Base-by-base conservation (phyloP, 1,140 invertebrate genomes). In the Probaryconus sp. region DNA sequence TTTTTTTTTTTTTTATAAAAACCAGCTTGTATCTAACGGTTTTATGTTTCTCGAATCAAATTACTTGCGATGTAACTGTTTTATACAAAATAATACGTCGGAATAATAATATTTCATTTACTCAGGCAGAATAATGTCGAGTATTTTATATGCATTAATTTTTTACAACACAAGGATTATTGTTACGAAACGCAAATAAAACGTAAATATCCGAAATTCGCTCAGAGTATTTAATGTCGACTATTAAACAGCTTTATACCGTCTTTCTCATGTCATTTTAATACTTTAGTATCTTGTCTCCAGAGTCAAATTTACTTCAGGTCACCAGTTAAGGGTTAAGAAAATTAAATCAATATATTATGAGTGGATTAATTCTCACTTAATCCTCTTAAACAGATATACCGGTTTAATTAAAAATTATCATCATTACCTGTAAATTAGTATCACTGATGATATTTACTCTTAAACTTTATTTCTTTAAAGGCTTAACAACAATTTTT, bases 291-390 rank as follows among this genome's bases (percentile, higher is more conserved):
- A 13, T 30, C 55, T 60, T 60, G 55, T 60, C 42, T 60, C 31
- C 55, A 3, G 20, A 60, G 30, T 60, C 42, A 47, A 47, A 47
- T 60, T 60, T 47, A 60, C 55, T 47, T 18, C 42, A 13, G 31
- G 30, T 60, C 40, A 47, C 20, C 30, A 60, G 31, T 47, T 30
- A 45, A 30, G 35, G 40, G 30, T 47, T 45, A 37, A 60, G 55
- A 47, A 47, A 60, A 45, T 60, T 24, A 47, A 37, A 37, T 60
- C 42, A 47, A 60, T 45, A 58, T 21, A 24, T 47, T 60, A 47
- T 37, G 30, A 40, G 20, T 11, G 10, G 14, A 47, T 60, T 47
- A 45, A 47, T 37, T 7, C 14, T n/a, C 5, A 5, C 5, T 42
- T 42, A 53, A 53, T 40, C 10, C 4, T 31, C 43, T 10, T n/a